phyloP scores from a whole-genome alignment of 1,140 invertebrate species.

The Oncopeltus fasciatus region DNA sequence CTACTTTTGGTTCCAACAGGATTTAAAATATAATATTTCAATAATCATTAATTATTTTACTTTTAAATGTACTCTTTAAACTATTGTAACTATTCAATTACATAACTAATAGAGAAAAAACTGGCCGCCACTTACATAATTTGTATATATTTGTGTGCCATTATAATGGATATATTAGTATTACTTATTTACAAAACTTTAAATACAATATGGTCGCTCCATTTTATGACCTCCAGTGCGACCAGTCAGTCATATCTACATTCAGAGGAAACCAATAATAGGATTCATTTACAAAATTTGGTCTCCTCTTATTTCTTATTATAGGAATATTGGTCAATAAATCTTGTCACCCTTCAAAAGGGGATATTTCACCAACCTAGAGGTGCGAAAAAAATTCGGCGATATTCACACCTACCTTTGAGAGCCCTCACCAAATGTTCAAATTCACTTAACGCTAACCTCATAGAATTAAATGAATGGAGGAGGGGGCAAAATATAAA shows the following conservation, averaged over 20 bases:
- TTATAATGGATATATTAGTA: slow-evolving; percentile 15
- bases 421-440: background rate
- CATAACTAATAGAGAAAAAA: slow-evolving; percentile 21
- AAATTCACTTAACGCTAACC: background rate
- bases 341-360: background rate
- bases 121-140: slow-evolving; percentile 22
- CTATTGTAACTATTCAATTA: slow-evolving; percentile 23
- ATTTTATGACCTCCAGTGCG: background rate
- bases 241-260: slow-evolving; percentile 1
- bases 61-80: slow-evolving; percentile 18
- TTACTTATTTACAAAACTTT: slow-evolving; percentile 20
- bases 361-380: background rate
- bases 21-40: slow-evolving; percentile 24
- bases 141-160: slow-evolving; percentile 14
- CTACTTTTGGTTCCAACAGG: slow-evolving; percentile 24
- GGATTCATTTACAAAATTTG: slow-evolving; percentile 15
- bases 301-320: slow-evolving; percentile 1
- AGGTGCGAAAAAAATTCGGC: slow-evolving; percentile 1
- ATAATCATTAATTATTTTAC: slow-evolving; percentile 21
- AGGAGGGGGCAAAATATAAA: background rate
- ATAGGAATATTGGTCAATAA: slow-evolving; percentile 13
- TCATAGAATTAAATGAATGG: background rate
- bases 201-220: slow-evolving; percentile 8
- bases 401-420: background rate
- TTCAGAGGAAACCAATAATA: background rate